Conservation (phyloP, 1,140 invertebrate species). For the Chrysopa pallens region DNA sequence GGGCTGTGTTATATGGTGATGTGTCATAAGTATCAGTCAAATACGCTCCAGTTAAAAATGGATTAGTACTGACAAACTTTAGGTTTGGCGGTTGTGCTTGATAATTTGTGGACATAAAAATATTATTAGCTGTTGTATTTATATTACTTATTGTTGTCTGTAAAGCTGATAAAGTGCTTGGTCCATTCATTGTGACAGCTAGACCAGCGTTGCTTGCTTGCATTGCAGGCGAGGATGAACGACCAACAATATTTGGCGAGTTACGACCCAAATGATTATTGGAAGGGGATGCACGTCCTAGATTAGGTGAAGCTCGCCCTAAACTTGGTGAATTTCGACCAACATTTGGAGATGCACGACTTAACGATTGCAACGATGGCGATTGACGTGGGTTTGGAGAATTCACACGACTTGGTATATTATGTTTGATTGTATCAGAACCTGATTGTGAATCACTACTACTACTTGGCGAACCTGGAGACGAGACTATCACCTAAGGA, state of each 20-base stretch:
- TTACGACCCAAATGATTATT: no score
- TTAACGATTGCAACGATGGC: conserved; percentile 15
- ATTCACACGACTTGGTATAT: conserved; percentile 18
- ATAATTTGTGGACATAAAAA: conserved; percentile 20
- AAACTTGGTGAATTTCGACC: conserved; percentile 9
- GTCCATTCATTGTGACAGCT: conserved; percentile 30
- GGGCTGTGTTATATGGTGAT: conserved; percentile 3
- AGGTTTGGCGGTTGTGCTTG: conserved; percentile 4
- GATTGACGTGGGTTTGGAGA: conserved; percentile 15
- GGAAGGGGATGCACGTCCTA: conserved; percentile 14
- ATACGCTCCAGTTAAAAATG: conserved; percentile 28
- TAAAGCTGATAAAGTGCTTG: conserved; percentile 10
- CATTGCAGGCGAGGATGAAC: conserved; percentile 26
- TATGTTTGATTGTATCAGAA: conserved; percentile 46
- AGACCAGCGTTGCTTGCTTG: conserved; percentile 35
- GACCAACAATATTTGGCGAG: conserved; percentile 5
- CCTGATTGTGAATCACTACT: conserved; percentile 41
- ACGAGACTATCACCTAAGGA: conserved; percentile 47
- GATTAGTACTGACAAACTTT: conserved; percentile 33
- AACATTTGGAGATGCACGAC: conserved; percentile 18
- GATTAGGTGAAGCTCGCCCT: conserved; percentile 14
- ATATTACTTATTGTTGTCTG: conserved; percentile 20
- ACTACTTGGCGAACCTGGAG: conserved; percentile 52
- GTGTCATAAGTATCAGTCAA: conserved; percentile 18
- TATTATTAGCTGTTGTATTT: conserved; percentile 19